Evolutionary conservation across 2,888 invertebrate genomes (phyloP), one percentile per base, ranked within the genome.

Genomic region (Phaedon cochleariae): DNA sequence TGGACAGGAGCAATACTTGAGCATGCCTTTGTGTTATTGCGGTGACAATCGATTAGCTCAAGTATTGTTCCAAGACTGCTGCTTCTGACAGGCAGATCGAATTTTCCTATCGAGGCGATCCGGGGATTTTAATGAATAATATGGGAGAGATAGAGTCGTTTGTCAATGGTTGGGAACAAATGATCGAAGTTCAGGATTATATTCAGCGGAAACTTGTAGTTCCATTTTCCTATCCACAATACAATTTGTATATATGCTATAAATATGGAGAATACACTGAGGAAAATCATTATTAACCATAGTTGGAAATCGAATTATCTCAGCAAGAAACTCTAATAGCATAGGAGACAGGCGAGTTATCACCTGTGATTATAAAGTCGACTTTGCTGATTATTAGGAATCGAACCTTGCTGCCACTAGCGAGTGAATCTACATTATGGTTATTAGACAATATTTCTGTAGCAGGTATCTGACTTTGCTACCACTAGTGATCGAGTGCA

Each of bases 11-110:
- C 31, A 41, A 34, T 49, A 59, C 52, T 67, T 34, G 31, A 54
- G 18, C 18, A 21, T 51, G 55, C 61, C 58, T 61, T 65, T 65
- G 65, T 65, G 61, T 57, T 55, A 20, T 48, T 45, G 58, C 60
- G 63, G 54, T 57, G 54, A 58, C 37, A 60, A 60, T 67, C 58
- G 67, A 67, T 67, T 67, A 67, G 60, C 48, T 61, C 51, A 60
- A 52, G 63, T 55, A 63, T 64, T 67, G 64, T 64, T 64, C 64
- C 22, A 54, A 62, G 34, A 59, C 57, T 51, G 41, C 67, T 67
- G 67, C 15, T 5, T 48, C 53, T 67, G 67, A 67, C 67, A 67
- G 55, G 52, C 54, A 53, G 61, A 53, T 55, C 20, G 22, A 37
- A 37, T 55, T 34, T 55, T 17, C 55, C 21, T 22, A 55, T 37